These are phyloP conservation scores for Romanogobio albipinnatus DNA, from an alignment of 2,113 vertebrate genomes.

Conservation along the genomic window DNA sequence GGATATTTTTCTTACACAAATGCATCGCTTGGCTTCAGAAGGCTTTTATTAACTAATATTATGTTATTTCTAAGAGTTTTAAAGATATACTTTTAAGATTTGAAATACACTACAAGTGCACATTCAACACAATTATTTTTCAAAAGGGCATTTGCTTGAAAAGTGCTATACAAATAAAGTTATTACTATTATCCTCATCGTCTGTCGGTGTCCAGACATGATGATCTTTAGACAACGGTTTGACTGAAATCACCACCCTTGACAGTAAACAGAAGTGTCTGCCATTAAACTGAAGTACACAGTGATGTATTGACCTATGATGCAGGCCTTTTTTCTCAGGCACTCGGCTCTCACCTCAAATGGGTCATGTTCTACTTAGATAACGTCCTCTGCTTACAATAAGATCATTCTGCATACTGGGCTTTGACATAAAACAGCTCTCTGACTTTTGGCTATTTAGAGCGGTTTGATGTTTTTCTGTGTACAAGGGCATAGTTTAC, in stretches of 20 bases:
- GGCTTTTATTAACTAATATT: no score
- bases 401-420: conserved; percentile 15
- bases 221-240: neutral
- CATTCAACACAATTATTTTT: neutral
- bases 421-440: conserved; percentile 20
- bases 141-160: neutral
- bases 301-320: neutral
- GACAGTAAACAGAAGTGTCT: conserved; percentile 20
- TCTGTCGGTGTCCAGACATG: neutral
- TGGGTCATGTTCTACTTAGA: conserved; percentile 14
- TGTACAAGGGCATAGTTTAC: conserved; percentile 33
- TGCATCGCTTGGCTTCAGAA: no score
- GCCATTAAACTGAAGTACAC: neutral
- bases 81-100: neutral
- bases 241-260: conserved; percentile 25
- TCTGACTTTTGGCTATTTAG: neutral
- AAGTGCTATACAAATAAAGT: neutral
- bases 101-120: neutral
- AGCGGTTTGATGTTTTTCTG: conserved; percentile 14
- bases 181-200: neutral
- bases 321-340: neutral
- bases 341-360: neutral
- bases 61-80: neutral
- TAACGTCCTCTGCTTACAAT: conserved; percentile 14
- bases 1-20: no score